Evolutionary conservation across 1,140 invertebrate species (phyloP).

Genomic region (Solen grandis): DNA sequence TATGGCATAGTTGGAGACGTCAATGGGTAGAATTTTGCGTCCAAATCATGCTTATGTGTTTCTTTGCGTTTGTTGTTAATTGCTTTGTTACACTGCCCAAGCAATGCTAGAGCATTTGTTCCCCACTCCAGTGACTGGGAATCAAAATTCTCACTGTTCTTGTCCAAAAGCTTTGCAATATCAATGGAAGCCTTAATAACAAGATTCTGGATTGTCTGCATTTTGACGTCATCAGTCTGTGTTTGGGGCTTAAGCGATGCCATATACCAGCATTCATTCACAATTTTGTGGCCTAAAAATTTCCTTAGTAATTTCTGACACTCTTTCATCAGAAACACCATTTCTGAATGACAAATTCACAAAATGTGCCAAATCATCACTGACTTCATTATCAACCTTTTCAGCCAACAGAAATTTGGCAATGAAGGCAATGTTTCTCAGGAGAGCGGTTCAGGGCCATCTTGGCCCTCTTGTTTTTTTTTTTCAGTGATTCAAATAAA

Average conservation of each 20-base stretch:
- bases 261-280: conserved; percentile 12
- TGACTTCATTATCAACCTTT: conserved; percentile 14
- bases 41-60: conserved; percentile 15
- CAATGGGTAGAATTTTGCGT: conserved; percentile 15
- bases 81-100: neutral
- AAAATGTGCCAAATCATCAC: neutral
- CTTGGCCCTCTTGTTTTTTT: no score
- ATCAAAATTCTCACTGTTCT: neutral
- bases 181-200: neutral
- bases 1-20: conserved; percentile 21
- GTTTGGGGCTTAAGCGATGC: conserved; percentile 2
- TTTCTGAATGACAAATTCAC: neutral
- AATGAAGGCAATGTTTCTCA: no score
- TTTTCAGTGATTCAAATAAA: no score
- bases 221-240: conserved; percentile 10
- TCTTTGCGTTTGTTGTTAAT: conserved; percentile 11
- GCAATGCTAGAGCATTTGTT: conserved; percentile 2
- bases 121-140: neutral
- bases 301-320: neutral
- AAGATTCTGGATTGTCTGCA: neutral
- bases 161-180: conserved; percentile 1
- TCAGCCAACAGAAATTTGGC: neutral
- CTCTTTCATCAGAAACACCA: neutral
- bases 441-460: no score
- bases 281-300: neutral